Base-by-base conservation (phyloP, 2,888 invertebrate species). In the Dasysyrphus albostriatus region DNA sequence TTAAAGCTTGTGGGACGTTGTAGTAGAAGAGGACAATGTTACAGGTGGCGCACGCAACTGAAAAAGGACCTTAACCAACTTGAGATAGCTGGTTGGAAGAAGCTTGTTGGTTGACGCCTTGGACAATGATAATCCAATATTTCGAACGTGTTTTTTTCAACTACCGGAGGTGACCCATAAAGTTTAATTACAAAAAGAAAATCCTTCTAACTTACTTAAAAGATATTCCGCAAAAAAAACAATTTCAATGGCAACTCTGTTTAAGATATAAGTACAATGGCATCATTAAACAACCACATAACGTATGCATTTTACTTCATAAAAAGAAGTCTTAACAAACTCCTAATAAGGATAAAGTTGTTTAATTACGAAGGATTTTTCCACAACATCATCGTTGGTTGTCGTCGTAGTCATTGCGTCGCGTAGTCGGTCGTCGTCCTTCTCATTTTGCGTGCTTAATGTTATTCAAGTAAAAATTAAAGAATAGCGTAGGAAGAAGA, bases 291-390 rank as follows among this genome's bases (percentile, higher is more conserved):
- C 85, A 87, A 75, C 83, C 87, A 80, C 80, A 84, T 75, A 80
- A 84, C 80, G 75, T 79, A 74, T 80, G 80, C 75, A 79, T 65
- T 69, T 79, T 49, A 47, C 63, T 65, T 69, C 72, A 76, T 19
- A 63, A 69, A 70, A 67, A 76, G 58, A 72, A 42, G 54, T 73
- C 82, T 70, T 69, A 74, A 78, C 78, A 75, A 87, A 87, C 87
- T 87, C 87, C 83, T 87, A 87, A 87, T 87, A 87, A 83, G 87
- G 87, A 87, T 87, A 87, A 87, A 87, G 87, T 87, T 87, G 83
- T 83, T 87, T 87, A 87, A 87, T 83, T 87, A 83, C 83, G 65
- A 65, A 72, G 87, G 70, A 65, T 87, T 78, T 87, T 83, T 87
- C 78, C 75, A 75, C 49, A 87, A 83, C 87, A 79, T 72, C 77